Evolutionary conservation across 92 coral and sea anemone species (phyloP), one percentile per base, ranked within the genome.

Genomic region (Galaxea fascicularis): DNA sequence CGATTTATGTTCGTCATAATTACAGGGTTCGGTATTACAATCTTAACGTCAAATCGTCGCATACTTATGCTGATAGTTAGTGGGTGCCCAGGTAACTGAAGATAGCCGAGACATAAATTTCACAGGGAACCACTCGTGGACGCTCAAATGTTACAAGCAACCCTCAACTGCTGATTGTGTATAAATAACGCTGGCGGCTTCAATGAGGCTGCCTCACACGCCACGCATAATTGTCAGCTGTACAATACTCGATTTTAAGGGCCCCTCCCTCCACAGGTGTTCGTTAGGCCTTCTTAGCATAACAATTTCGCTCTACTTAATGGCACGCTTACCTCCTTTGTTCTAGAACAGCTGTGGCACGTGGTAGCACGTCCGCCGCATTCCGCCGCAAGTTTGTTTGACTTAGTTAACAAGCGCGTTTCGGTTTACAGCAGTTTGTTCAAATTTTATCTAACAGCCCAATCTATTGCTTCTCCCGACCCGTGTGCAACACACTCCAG

Each of bases 211-310:
- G n/a, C 71, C 46, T 57, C 28, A 63, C 57, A 44, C 77, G 54
- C 85, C 66, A 60, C 69, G 70, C 85, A 71, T 16, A 69, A 51
- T 79, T 81, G 77, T 71, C 67, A 69, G 77, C 70, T 81, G 69
- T 52, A 71, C 78, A 82, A 82, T 71, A 59, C 78, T 71, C n/a
- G n/a, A 60, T 82, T 82, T 76, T 70, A 59, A 56, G 17, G 68
- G 77, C 71, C 51, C 87, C 70, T 35, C 82, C 91, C 68, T 65
- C 67, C 69, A 84, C 91, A 88, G 91, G 91, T 88, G 91, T 87
- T 80, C 80, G 82, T 57, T 64, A 25, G 45, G 71, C 65, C 71
- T n/a, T 57, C 51, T 88, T 72, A 78, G 76, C 85, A 72, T 71
- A 49, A 78, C 76, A 82, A 82, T 73, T 66, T 72, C 71, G 22